Evolutionary conservation across 2,797 vertebrate genomes (phyloP), one percentile per base, ranked within the genome.

Genomic region (Anabas testudineus): DNA sequence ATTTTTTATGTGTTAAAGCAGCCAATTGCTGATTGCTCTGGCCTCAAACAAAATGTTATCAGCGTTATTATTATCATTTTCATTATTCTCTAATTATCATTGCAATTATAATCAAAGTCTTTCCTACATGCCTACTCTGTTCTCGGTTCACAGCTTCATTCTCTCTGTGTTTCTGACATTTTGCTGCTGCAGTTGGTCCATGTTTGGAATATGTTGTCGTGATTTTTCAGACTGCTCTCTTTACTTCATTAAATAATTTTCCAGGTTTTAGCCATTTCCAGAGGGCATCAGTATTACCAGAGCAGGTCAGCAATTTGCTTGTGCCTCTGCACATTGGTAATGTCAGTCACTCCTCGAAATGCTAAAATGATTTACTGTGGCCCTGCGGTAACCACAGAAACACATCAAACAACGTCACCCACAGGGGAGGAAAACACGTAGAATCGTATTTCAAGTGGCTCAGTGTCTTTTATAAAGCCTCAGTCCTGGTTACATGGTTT

Each of bases 91-190:
- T 78, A 80, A 82, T 86, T 86, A 81, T 88, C 58, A 46, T 63
- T 74, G 53, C 74, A 78, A 65, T 90, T 78, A 65, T 55, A 86
- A 81, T 87, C 81, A 81, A 82, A 81, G 66, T 48, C 81, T 72
- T 82, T 69, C 60, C 42, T 65, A 78, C 56, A 74, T 58, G 63
- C 59, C 57, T 52, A 14, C 54, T 65, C 47, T 41, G 42, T 43
- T 65, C 52, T 47, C 53, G 46, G 56, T 73, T 28, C 26, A 12
- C 30, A 43, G 34, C 8, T 28, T 51, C 19, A 2, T 28, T 45
- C 13, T 19, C 14, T 37, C n/a, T 22, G n/a, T 51, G 41, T 41
- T 48, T 42, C 15, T 1, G 39, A 16, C 32, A 63, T 36, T 56
- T 41, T 45, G n/a, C n/a, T 2, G 4, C 48, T 63, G 18, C 30